A percentile compares a stretch with the other conserved stretches of the same genome.
Conservation (phyloP, 2,888 invertebrate genomes). For the Oasisia sp. region DNA sequence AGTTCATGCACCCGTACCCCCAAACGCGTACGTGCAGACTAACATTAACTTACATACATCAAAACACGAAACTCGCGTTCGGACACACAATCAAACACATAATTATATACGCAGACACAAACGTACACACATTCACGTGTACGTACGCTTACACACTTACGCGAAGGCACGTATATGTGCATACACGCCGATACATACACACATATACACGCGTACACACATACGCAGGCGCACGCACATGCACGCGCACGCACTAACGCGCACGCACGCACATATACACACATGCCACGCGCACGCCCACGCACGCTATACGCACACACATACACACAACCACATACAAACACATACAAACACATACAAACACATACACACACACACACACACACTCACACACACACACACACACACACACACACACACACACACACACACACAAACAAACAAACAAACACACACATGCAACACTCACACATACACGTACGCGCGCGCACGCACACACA, state of each 20-base stretch:
- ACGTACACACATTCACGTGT: not conserved
- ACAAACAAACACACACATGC: no score
- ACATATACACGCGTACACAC: not conserved
- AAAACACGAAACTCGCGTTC: not conserved
- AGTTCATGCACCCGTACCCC: no score
- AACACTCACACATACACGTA: no score
- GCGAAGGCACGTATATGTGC: not conserved
- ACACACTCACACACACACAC: not conserved
- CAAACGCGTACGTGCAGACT: not conserved
- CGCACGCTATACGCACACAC: constrained; percentile 20
- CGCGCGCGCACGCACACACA: no score
- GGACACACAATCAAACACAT: not conserved
- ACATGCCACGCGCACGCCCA: not conserved
- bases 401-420: no score
- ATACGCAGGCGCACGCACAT: no score
- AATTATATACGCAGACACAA: not conserved
- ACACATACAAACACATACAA: not conserved
- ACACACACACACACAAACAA: no score
- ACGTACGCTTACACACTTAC: constrained; percentile 14
- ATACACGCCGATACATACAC: not conserved
- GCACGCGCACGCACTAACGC: no score
- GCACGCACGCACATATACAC: not conserved
- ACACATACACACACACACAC: not conserved
- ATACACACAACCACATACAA: constrained; percentile 14
- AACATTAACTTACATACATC: constrained; percentile 13